Base-by-base conservation (phyloP, 2,888 invertebrate genomes). In the Piscicola geometra region DNA sequence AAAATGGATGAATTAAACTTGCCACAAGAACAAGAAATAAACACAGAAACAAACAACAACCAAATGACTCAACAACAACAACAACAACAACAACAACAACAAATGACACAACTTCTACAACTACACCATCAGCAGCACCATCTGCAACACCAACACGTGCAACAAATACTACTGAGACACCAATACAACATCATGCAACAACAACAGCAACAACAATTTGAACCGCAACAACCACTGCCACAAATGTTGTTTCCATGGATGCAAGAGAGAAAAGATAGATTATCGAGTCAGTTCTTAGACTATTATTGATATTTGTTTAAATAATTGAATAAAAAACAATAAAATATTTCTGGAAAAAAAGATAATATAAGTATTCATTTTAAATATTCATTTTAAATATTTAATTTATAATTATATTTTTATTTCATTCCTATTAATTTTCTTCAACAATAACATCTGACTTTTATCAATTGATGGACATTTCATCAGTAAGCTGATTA, bases 271-370 rank as follows among this genome's bases (percentile, higher is more conserved):
- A 80, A 83, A 74, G 84, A 84, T 77, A 78, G 83, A 71, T 82
- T 83, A 72, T 82, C 98, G 28, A 41, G 70, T 70, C 41, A n/a
- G 70, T 70, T 28, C 9, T n/a, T n/a, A n/a, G n/a, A n/a, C n/a
- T n/a, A 64, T 28, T 64, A 64, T 25, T 28, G 30, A 47, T 47
- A 47, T 47, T 64, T 9, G 9, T 64, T 15, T n/a, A n/a, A n/a
- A n/a, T n/a, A n/a, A n/a, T n/a, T n/a, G n/a, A n/a, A n/a, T n/a
- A n/a, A n/a, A n/a, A n/a, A n/a, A n/a, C n/a, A n/a, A n/a, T n/a
- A n/a, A n/a, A n/a, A n/a, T n/a, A n/a, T n/a, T n/a, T n/a, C n/a
- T n/a, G n/a, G n/a, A n/a, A n/a, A n/a, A n/a, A n/a, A n/a, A n/a
- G n/a, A n/a, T n/a, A n/a, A n/a, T n/a, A n/a, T n/a, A n/a, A n/a